Evolutionary conservation across 2,888 invertebrate species (phyloP), one percentile per base, ranked within the genome.

Genomic region (Bursaphelenchus okinawaensis): DNA sequence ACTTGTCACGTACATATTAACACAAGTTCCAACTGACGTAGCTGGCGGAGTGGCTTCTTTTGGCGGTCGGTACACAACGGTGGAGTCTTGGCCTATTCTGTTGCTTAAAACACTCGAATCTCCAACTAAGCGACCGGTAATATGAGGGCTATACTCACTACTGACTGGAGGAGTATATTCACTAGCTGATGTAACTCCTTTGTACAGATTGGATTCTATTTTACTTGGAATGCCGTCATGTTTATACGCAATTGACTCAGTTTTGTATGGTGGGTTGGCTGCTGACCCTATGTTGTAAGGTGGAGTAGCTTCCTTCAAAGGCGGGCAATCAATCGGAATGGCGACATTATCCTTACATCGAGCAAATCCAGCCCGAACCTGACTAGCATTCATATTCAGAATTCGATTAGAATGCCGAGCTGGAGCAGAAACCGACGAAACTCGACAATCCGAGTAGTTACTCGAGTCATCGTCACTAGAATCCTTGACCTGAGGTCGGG

Each of bases 291-390:
- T 51, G 65, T 7, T 24, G 60, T 27, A 58, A 23, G 60, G 0
- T 19, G 24, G 22, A 60, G 23, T n/a, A 23, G 58, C 4, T 50
- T 52, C 51, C 61, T 54, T 55, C 50, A 16, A 52, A 16, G 28
- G 68, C 29, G 79, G 79, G 8, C 75, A 77, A 60, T 79, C 79
- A 40, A 79, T 79, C 58, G 79, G 75, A 12, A 79, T 72, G 0
- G 79, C 79, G 26, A 78, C 75, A 55, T 72, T 72, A 51, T 70
- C 71, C 8, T 72, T 67, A 26, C 72, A 58, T 24, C 56, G 40
- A 40, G 62, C 55, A 20, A 62, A 55, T 4, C 62, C 62, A 1
- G 69, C 51, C 8, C 63, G 63, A 1, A 63, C 63, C 7, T 59
- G 31, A 26, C 31, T 26, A 12, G 60, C 60, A 50, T 50, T 59